A percentile compares a stretch with the other conserved stretches of the same genome.
Evolutionary conservation across 2,113 vertebrate genomes (phyloP).

Genomic region (Piaya cayana): DNA sequence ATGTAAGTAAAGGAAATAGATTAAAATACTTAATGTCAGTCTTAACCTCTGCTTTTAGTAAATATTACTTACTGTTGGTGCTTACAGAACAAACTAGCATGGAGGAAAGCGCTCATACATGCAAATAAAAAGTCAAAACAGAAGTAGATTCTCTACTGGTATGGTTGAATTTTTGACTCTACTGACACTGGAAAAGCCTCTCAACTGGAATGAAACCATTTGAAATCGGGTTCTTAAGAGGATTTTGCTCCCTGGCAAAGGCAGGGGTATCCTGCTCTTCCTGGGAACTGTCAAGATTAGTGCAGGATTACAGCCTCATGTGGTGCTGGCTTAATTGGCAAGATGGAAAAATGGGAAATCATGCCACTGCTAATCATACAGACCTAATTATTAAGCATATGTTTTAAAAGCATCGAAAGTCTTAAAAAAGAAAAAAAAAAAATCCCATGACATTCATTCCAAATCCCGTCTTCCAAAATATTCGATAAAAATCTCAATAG

Average conservation of each 20-base stretch:
- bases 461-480: background rate
- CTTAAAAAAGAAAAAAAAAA: background rate
- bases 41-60: background rate
- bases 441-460: background rate
- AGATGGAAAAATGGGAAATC: background rate
- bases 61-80: background rate
- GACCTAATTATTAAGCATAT: background rate
- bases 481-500: background rate
- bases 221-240: background rate
- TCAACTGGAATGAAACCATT: background rate
- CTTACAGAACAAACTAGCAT: background rate
- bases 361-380: background rate
- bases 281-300: background rate
- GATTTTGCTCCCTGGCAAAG: background rate
- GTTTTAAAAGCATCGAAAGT: background rate
- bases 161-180: background rate
- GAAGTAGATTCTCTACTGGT: background rate
- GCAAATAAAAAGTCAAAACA: background rate
- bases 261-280: background rate
- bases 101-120: background rate
- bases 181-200: background rate
- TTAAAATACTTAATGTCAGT: background rate
- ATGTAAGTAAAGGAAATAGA: background rate
- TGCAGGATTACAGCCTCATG: background rate
- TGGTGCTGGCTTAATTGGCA: background rate